Conservation (phyloP, 2,888 invertebrate species). For the Melieria crassipennis region DNA sequence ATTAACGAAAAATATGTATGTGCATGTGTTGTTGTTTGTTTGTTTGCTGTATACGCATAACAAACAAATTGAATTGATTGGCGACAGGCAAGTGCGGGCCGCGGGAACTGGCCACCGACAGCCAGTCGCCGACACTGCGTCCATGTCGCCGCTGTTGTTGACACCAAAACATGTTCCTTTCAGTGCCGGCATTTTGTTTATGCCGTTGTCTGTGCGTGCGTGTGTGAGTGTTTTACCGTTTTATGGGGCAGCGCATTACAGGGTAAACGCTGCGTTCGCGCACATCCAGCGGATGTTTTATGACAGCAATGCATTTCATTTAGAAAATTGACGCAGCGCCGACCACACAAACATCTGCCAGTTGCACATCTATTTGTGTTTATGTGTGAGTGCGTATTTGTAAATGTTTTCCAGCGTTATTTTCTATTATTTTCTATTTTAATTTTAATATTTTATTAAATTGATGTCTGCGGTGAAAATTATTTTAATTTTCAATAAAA, state of each 20-base stretch:
- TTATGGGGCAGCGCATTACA: too few relatives aligned
- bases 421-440: conserved; percentile 45
- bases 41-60: background rate
- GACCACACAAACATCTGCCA: background rate
- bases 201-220: too few relatives aligned
- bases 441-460: conserved; percentile 47
- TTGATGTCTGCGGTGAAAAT: conserved; percentile 51
- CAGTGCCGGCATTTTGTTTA: too few relatives aligned
- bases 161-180: background rate
- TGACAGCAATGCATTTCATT: conserved; percentile 12
- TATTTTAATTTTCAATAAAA: conserved; percentile 53
- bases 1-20: conserved; percentile 6
- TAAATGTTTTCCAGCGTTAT: conserved; percentile 47
- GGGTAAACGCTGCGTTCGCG: too few relatives aligned
- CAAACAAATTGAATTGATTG: too few relatives aligned
- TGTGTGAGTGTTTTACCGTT: too few relatives aligned
- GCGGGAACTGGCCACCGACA: too few relatives aligned
- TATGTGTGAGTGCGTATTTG: conserved; percentile 1
- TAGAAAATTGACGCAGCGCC: conserved; percentile 18
- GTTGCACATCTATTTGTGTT: conserved; percentile 5
- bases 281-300: too few relatives aligned
- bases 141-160: background rate
- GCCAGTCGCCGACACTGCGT: too few relatives aligned
- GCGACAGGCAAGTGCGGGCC: too few relatives aligned
- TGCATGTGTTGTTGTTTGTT: background rate